Conservation (phyloP, 2,113 vertebrate genomes). For the Dipodomys merriami region DNA sequence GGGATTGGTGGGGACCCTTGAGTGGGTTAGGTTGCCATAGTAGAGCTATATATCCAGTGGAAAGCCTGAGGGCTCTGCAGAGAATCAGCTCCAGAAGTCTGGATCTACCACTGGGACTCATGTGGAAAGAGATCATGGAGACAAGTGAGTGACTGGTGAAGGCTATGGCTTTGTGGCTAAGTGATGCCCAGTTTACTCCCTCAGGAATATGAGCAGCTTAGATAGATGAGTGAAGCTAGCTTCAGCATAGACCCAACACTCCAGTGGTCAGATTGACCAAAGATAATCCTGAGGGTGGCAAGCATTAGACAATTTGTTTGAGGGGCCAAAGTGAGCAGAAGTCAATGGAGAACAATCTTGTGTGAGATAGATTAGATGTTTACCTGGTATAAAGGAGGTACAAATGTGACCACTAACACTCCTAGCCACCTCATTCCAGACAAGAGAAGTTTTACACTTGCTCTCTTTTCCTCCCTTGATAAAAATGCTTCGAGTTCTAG, state of each 20-base stretch:
- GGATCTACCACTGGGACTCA: background rate
- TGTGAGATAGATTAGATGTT: background rate
- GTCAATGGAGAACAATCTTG: background rate
- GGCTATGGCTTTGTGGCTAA: background rate
- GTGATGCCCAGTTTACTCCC: background rate
- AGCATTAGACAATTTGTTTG: background rate
- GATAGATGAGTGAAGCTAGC: background rate
- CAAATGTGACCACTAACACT: background rate
- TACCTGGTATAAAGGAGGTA: background rate
- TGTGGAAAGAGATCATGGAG: background rate
- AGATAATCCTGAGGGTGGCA: background rate
- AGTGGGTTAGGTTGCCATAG: background rate
- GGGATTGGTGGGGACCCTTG: background rate
- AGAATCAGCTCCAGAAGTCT: constrained; percentile 13
- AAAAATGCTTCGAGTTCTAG: background rate
- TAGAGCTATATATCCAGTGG: background rate
- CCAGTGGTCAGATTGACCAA: background rate
- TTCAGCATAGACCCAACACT: background rate
- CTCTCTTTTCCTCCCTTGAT: background rate
- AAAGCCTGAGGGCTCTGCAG: background rate
- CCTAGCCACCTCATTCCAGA: background rate
- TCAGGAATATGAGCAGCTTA: background rate
- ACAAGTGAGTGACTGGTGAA: background rate
- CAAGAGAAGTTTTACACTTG: background rate
- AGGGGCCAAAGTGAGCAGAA: background rate